A percentile compares a stretch with the other conserved stretches of the same genome.
These are phyloP conservation scores for Aphelenchoides avenae DNA, from an alignment of 1,140 invertebrate genomes.

Conservation along the genomic window DNA sequence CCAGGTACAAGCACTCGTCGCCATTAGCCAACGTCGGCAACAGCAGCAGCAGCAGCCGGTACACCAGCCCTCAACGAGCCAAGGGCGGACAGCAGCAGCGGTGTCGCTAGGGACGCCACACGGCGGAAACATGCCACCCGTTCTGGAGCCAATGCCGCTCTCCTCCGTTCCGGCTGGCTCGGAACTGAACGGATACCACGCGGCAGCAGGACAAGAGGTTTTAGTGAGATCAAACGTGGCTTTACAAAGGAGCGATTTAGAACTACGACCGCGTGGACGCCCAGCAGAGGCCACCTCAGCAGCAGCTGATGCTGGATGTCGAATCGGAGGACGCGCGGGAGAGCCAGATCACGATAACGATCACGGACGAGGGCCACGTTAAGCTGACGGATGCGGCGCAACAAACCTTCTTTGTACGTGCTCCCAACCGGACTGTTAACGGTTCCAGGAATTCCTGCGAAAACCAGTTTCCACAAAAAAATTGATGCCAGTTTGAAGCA, in stretches of 20 bases:
- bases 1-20: neutral
- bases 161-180: too few relatives aligned
- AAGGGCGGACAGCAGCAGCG: neutral
- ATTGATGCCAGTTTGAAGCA: too few relatives aligned
- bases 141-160: too few relatives aligned
- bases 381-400: conserved; percentile 1
- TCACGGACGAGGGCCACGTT: conserved; percentile 1
- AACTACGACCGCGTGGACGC: neutral
- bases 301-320: neutral
- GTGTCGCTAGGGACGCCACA: neutral
- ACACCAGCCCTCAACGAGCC: neutral
- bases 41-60: neutral
- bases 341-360: conserved; percentile 2
- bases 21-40: neutral
- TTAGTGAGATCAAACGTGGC: too few relatives aligned
- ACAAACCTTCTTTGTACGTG: conserved; percentile 4
- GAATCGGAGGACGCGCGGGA: neutral
- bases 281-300: neutral
- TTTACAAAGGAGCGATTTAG: too few relatives aligned
- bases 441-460: too few relatives aligned
- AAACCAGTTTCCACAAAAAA: too few relatives aligned
- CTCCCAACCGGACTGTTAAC: too few relatives aligned
- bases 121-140: too few relatives aligned
- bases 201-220: too few relatives aligned
- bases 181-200: too few relatives aligned